Percentiles rank a stretch among this genome's conserved stretches.
phyloP scores from a whole-genome alignment of 2,113 vertebrate genomes.

The Benitochromis conjunctus region DNA sequence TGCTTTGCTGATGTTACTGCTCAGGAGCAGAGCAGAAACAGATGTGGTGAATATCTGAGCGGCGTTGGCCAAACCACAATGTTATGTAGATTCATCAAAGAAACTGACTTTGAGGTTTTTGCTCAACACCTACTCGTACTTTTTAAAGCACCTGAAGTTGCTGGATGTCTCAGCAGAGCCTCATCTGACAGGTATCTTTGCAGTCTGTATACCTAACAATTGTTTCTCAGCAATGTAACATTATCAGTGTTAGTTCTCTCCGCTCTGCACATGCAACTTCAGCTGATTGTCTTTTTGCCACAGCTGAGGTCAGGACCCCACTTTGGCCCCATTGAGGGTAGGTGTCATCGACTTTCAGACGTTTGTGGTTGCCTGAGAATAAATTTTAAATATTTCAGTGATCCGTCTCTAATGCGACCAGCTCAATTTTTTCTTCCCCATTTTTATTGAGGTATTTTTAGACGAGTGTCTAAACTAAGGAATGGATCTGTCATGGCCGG shows the following conservation, averaged over 20 bases:
- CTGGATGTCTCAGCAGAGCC: not conserved
- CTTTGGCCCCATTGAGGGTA: not conserved
- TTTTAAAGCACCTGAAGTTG: not conserved
- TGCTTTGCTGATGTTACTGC: not conserved
- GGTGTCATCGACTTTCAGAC: not conserved
- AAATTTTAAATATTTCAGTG: not conserved
- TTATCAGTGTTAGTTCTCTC: not conserved
- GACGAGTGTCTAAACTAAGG: not conserved
- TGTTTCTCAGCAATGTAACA: not conserved
- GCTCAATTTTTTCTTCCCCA: not conserved
- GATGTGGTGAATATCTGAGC: not conserved
- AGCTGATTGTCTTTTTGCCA: not conserved
- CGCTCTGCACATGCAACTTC: not conserved
- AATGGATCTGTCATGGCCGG: not conserved
- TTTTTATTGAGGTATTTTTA: not conserved
- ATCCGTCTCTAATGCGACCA: not conserved
- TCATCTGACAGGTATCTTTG: not conserved
- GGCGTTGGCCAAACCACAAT: not conserved
- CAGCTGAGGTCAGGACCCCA: not conserved
- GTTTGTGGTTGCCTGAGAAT: not conserved
- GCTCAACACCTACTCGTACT: not conserved
- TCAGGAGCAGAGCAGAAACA: not conserved
- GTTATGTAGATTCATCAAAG: not conserved
- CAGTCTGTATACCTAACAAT: not conserved
- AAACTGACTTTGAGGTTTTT: not conserved